Base-by-base conservation (phyloP, 2,888 invertebrate species). In the Drosophila incognita region DNA sequence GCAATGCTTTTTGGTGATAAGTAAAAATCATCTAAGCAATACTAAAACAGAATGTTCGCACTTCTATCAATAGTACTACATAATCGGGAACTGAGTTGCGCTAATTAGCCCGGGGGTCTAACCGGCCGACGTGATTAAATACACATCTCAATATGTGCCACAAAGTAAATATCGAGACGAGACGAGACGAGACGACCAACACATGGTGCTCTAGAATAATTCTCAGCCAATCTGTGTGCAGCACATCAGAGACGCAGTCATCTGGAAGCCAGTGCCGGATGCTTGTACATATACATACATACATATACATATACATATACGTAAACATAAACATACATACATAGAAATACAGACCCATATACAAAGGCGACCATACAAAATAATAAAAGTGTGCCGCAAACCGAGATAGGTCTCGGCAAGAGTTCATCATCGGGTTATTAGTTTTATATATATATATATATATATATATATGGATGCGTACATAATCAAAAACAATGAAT, bases 341-440 rank as follows among this genome's bases (percentile, higher is more conserved):
- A 53, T 36, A 54, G 40, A 60, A 49, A 57, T 42, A 62, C 63
- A 64, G 49, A 61, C 42, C 51, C 52, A 68, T 33, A 69, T 59
- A 65, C 62, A 61, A 52, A 53, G 53, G 36, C 64, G 53, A 33
- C 71, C 72, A 74, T 72, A 69, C 69, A 74, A 70, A 69, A 65
- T 74, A 72, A 76, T 78, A 70, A 79, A 87, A 83, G 79, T 87
- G 81, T 87, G 83, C 83, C 83, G 69, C 79, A 69, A 57, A 72
- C 56, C 71, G 65, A 72, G 72, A 72, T 79, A 71, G 59, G 62
- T 21, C 18, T 46, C 57, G 77, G 52, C 69, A 74, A 81, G 66
- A 63, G 69, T 73, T 67, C 69, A 54, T 58, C 71, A 58, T 67
- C 18, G 38, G 51, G 40, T 27, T 56, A 63, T 36, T 67, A 46